Evolutionary conservation across 2,797 vertebrate genomes (phyloP).

Genomic region (Sternotherus odoratus): DNA sequence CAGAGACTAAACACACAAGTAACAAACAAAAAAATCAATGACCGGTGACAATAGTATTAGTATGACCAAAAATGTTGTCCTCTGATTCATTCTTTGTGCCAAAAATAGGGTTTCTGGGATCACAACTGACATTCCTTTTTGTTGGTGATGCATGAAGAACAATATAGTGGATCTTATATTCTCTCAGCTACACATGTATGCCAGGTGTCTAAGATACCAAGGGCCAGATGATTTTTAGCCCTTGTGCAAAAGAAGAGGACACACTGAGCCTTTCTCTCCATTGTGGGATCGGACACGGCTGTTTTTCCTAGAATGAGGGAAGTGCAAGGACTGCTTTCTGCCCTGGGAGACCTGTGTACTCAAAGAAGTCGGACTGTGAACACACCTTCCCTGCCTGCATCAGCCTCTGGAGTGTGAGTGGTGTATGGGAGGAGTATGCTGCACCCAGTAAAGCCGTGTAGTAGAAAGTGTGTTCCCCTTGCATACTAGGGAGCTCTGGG

Average conservation of each 20-base stretch:
- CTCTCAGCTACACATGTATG: neutral
- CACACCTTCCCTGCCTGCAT: neutral
- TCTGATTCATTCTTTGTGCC: neutral
- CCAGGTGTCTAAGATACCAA: neutral
- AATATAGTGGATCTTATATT: neutral
- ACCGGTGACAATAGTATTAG: too few species aligned
- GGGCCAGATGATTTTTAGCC: neutral
- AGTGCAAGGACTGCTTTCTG: too few species aligned
- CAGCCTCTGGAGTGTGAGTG: neutral
- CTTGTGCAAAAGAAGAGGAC: neutral
- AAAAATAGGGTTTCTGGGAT: neutral
- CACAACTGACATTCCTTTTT: fast-evolving
- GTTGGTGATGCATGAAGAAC: neutral
- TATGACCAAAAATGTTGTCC: too few species aligned
- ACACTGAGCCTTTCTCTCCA: neutral
- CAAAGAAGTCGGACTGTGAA: neutral
- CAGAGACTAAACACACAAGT: too few species aligned
- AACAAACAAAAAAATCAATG: too few species aligned
- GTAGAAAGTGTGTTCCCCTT: neutral
- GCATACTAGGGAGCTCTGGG: fast-evolving
- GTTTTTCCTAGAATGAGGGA: too few species aligned
- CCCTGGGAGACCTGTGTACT: neutral
- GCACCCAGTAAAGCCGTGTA: neutral
- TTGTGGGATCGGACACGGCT: neutral
- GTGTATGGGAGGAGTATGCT: neutral